Evolutionary conservation across 2,797 vertebrate species (phyloP), one percentile per base, ranked within the genome.

Genomic region (Brachyrhaphis roseni): DNA sequence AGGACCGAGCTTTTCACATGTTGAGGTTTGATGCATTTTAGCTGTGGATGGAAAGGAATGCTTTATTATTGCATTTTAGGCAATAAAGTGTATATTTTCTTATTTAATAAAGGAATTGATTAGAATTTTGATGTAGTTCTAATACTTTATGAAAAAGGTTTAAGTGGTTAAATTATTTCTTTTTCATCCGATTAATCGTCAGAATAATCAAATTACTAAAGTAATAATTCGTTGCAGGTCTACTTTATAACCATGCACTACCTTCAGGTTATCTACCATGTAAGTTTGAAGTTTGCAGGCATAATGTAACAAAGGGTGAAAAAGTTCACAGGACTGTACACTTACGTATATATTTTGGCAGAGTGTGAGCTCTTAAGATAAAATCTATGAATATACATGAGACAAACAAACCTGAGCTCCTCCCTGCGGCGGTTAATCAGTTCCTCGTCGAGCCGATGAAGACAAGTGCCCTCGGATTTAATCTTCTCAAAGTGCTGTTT

Each of bases 401-500:
- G 51, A 23, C 76, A 74, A 39, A 47, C 90, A 82, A 84, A 98
- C 98, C 98, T 97, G 87, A 99, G 97, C 84, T 99, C 98, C 84
- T 99, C 98, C 59, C 98, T 94, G 77, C 98, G 96, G 1, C 98
- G 94, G 91, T 97, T 97, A 92, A 99, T 98, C 82, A 99, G 94
- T 75, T 99, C 98, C 91, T 99, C 98, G 75, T 99, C 98, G 68
- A 99, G 95, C 64, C 97, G 96, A 86, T 99, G 98, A 75, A 99
- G 91, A 91, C 98, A 99, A 5, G 98, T 98, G 34, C 98, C 98
- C 93, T 99, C 98, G 0, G 97, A 98, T 87, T 98, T 98, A 92
- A 99, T 99, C 95, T 99, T 99, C 95, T 99, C 98, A 83, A 99
- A 99, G 94, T 99, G 98, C 88, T 98, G 95, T 92, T 97, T 97